Evolutionary conservation across 1,140 invertebrate genomes (phyloP), one percentile per base, ranked within the genome.

Genomic region (Coenobita brevimanus): DNA sequence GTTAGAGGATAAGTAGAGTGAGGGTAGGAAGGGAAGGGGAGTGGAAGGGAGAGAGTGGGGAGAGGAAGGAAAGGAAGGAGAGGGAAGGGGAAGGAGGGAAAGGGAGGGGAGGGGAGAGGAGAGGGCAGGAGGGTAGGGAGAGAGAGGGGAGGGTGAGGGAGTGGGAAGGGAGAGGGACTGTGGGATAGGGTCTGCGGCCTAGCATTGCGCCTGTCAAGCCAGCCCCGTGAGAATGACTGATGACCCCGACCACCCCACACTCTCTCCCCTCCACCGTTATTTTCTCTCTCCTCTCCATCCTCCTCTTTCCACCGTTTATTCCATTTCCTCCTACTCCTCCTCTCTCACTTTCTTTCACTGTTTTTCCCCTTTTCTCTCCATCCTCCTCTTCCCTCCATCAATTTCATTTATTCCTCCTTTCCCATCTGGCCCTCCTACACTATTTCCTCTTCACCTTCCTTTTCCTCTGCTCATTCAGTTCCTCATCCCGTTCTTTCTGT

Each of bases 151-250:
- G 43, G 21, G 27, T 38, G 57, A 82, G 57, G 62, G 41, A 30
- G 80, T 36, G 60, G 67, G 54, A 54, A 38, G 36, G 36, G 8
- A 43, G 10, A 3, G n/a, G 38, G 62, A 30, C 43, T 67, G 80
- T 71, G 64, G 80, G 80, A 50, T 69, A 69, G 76, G 62, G 80
- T 43, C 27, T 69, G 15, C 21, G 73, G 69, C 54, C 82, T 84
- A 84, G 82, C 82, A 84, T 84, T 84, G 69, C 82, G 82, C 50
- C 82, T 84, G 82, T 84, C 82, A 84, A 64, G 36, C 71, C 36
- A 43, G 50, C 69, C 50, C 82, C 82, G 82, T 64, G 82, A 84
- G 82, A 84, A 84, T 84, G 82, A 84, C 71, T 84, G 82, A 84
- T 84, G 82, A 84, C 82, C 82, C 43, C n/a, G 60, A 13, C 80